Evolutionary conservation across 2,888 invertebrate species (phyloP), one percentile per base, ranked within the genome.

Genomic region (Apotomis capreana): DNA sequence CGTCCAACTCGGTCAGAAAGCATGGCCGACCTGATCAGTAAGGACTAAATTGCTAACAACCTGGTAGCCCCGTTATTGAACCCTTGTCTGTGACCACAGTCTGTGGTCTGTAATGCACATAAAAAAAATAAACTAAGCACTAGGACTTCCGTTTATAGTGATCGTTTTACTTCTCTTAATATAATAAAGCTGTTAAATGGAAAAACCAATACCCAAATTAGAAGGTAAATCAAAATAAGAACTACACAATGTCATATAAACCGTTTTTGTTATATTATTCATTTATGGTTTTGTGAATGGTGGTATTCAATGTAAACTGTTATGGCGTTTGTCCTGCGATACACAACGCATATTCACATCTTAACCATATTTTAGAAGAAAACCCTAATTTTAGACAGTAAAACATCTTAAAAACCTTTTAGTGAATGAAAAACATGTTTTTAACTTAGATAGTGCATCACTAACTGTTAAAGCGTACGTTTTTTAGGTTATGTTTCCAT

Each of bases 401-500:
- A 76, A 82, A 81, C 78, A 73, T 74, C 77, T 76, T 58, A 49
- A 77, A 81, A 49, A 65, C 13, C 9, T 46, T 44, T 69, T 51
- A 15, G 60, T 60, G 59, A 58, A 55, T 8, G 37, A 37, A 52
- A 74, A 70, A 68, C 26, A 71, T 58, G 74, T 71, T 73, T 78
- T 79, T 79, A 70, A 71, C 79, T 72, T 77, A 76, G 71, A 63
- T 80, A 80, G 64, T 76, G 59, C 74, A 74, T 65, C 74, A 44
- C 36, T 77, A 81, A 78, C 74, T 81, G 81, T 82, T 78, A 77
- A 79, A 85, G 81, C 73, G 75, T 81, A 81, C 76, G 74, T 83
- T 85, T 89, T 87, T 83, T 87, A 92, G 92, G 92, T 93, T 93
- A 93, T 92, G 91, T 92, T 91, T 91, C 91, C 87, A 88, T 95